Evolutionary conservation across 2,797 vertebrate species (phyloP).

Genomic region (Euphonia xanthogaster): DNA sequence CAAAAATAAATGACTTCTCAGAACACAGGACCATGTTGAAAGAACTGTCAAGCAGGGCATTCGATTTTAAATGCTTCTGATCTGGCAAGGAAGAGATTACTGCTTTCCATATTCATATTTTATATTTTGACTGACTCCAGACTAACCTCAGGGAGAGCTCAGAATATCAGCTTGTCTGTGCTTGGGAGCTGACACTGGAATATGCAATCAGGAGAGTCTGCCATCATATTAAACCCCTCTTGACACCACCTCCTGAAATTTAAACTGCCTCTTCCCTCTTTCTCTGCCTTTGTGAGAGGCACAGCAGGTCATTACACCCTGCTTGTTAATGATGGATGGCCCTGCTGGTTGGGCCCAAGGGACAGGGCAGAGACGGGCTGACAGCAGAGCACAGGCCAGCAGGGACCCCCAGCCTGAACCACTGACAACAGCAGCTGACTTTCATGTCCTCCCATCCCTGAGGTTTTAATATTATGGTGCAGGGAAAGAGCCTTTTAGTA

Average conservation of each 20-base stretch:
- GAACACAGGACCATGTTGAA: neutral
- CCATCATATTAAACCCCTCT: neutral
- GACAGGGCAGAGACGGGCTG: neutral
- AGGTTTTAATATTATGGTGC: neutral
- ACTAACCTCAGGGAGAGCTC: neutral
- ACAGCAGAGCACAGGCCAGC: neutral
- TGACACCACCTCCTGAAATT: neutral
- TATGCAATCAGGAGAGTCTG: neutral
- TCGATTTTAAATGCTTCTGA: neutral
- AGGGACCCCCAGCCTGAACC: neutral
- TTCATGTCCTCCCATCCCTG: neutral
- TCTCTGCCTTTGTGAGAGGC: neutral
- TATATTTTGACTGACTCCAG: neutral
- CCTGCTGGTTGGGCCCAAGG: neutral
- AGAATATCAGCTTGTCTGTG: neutral
- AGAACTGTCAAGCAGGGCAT: neutral
- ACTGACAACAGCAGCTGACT: accelerated
- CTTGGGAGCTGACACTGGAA: neutral
- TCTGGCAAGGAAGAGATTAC: neutral
- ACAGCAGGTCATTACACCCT: neutral
- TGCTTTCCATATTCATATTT: conserved; percentile 5
- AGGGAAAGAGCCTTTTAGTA: neutral
- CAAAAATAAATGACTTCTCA: neutral
- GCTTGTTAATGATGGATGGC: neutral
- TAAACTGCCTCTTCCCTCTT: neutral